Evolutionary conservation across 53 echinoderm and acorn worm genomes (phyloP).

Genomic region (Holothuria leucospilota): DNA sequence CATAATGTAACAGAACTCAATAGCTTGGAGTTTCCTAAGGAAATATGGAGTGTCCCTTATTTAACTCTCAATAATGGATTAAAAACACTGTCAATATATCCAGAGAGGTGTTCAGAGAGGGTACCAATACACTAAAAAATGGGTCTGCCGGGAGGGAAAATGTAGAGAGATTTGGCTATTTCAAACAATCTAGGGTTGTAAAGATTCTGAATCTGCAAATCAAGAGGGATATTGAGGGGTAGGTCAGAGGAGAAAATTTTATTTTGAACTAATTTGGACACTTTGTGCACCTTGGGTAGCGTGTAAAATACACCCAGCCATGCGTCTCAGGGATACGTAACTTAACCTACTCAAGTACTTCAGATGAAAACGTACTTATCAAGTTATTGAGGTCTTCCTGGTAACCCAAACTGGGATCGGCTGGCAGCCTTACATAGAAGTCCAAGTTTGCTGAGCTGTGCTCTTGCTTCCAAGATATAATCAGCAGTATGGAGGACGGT

Average conservation of each 20-base stretch:
- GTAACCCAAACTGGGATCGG: background rate
- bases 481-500: conserved; percentile 5
- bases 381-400: background rate
- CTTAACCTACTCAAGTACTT: background rate
- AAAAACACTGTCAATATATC: no score
- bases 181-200: no score
- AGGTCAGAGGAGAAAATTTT: background rate
- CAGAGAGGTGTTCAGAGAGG: no score
- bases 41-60: no score
- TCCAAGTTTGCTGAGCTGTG: background rate
- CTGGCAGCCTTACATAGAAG: conserved; percentile 22
- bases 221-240: no score
- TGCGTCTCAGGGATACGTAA: background rate
- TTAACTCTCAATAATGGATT: no score
- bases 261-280: background rate
- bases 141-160: no score
- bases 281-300: background rate
- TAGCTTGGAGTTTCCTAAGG: no score
- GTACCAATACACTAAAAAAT: no score
- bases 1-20: no score
- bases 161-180: no score
- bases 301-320: background rate
- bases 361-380: conserved; percentile 13
- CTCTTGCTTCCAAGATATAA: background rate
- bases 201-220: no score